These are phyloP conservation scores for Cinara cedri DNA, from an alignment of 2,888 invertebrate species.

Conservation along the genomic window DNA sequence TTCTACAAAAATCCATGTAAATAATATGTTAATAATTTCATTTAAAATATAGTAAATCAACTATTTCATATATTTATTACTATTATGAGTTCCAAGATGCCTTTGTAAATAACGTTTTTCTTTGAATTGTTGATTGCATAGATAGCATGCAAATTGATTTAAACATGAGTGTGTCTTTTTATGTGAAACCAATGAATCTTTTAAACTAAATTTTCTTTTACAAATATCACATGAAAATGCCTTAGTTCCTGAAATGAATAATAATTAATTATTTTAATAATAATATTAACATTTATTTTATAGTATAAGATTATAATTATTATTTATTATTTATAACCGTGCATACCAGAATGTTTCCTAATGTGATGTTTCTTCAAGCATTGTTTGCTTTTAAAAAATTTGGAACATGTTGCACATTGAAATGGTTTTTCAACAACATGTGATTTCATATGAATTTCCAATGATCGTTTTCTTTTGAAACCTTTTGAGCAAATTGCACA, in stretches of 20 bases:
- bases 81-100: constrained; percentile 57
- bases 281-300: too few species aligned
- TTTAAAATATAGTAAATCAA: not conserved
- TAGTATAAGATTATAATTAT: too few species aligned
- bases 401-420: constrained; percentile 45
- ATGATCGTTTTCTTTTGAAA: constrained; percentile 49
- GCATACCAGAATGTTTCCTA: constrained; percentile 50
- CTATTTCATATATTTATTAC: constrained; percentile 29
- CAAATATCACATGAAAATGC: constrained; percentile 57
- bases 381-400: constrained; percentile 48
- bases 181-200: constrained; percentile 57
- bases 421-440: constrained; percentile 45
- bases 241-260: constrained; percentile 47
- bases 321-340: not conserved
- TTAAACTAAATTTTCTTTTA: constrained; percentile 53
- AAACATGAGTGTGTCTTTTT: constrained; percentile 52
- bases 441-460: constrained; percentile 47
- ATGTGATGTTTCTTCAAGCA: constrained; percentile 44
- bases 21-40: constrained; percentile 3
- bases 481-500: constrained; percentile 40
- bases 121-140: constrained; percentile 55
- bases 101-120: constrained; percentile 58
- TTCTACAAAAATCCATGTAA: constrained; percentile 38
- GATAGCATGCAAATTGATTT: constrained; percentile 52
- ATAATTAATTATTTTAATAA: not conserved